Conservation (phyloP, 64 coral and sea anemone species). For the Porites lutea region DNA sequence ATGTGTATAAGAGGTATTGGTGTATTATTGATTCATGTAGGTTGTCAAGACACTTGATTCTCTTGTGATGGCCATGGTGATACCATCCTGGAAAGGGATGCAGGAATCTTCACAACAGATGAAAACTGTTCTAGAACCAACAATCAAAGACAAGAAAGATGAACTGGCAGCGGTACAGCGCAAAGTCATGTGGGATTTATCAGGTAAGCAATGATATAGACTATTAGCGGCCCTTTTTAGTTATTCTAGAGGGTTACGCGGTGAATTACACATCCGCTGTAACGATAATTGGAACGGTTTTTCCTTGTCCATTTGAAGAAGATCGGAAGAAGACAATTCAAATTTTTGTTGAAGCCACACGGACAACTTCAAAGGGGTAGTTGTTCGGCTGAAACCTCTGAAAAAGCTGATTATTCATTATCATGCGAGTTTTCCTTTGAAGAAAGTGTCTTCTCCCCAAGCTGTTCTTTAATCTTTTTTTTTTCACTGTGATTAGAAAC, state of each 20-base stretch:
- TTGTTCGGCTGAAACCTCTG: too few relatives aligned
- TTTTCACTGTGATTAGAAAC: too few relatives aligned
- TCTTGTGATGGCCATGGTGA: constrained; percentile 92
- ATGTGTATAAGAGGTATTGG: not conserved
- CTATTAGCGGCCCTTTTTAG: not conserved
- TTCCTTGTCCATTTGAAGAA: too few relatives aligned
- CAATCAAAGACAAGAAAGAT: constrained; percentile 90
- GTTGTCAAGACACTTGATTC: constrained; percentile 91
- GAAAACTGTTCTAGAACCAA: constrained; percentile 75
- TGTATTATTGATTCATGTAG: constrained; percentile 26
- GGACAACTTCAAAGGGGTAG: too few relatives aligned
- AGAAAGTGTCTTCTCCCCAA: too few relatives aligned
- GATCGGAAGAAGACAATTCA: too few relatives aligned
- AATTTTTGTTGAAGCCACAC: too few relatives aligned
- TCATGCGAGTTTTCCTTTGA: too few relatives aligned
- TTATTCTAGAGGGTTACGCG: not conserved
- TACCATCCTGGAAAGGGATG: constrained; percentile 79
- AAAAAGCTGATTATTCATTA: too few relatives aligned
- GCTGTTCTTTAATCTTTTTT: too few relatives aligned
- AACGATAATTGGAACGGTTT: too few relatives aligned
- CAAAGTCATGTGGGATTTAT: constrained; percentile 80
- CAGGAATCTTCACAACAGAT: constrained; percentile 72
- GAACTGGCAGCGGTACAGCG: constrained; percentile 74
- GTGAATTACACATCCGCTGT: too few relatives aligned
- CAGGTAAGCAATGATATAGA: constrained; percentile 36